phyloP scores from a whole-genome alignment of 2,888 invertebrate species.

The Ametastegia equiseti region DNA sequence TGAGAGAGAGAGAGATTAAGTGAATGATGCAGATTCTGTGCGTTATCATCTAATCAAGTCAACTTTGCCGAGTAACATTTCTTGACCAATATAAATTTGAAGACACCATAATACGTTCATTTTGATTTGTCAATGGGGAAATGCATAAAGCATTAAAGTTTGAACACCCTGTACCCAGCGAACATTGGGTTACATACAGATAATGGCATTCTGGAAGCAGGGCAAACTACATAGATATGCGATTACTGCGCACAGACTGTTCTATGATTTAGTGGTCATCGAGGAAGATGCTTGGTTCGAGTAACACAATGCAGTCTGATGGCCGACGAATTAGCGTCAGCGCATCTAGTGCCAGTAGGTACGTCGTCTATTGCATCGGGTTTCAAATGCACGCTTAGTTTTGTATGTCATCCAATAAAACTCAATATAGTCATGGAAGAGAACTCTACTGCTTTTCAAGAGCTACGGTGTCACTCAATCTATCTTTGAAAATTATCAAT shows the following conservation, averaged over 20 bases:
- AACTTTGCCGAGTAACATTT: no score
- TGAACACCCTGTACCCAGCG: conserved; percentile 1
- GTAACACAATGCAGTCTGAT: conserved; percentile 34
- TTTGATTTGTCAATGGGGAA: no score
- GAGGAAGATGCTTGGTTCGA: conserved; percentile 39
- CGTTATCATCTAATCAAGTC: no score
- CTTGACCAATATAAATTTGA: no score
- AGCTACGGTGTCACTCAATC: no score
- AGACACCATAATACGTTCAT: no score
- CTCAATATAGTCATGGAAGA: no score
- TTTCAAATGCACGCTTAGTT: not conserved
- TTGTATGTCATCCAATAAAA: not conserved
- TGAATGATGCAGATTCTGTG: no score
- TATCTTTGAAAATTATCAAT: no score
- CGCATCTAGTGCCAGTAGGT: not conserved
- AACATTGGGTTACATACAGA: not conserved
- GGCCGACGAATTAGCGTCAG: conserved; percentile 26
- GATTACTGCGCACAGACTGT: conserved; percentile 35
- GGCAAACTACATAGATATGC: conserved; percentile 20
- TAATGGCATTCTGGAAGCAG: not conserved
- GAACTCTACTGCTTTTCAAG: no score
- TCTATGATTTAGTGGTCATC: conserved; percentile 48
- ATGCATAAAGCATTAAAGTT: not conserved
- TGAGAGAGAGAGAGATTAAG: no score
- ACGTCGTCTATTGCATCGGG: not conserved